Evolutionary conservation across 1,140 invertebrate species (phyloP).

Genomic region (Plutomurus gul): DNA sequence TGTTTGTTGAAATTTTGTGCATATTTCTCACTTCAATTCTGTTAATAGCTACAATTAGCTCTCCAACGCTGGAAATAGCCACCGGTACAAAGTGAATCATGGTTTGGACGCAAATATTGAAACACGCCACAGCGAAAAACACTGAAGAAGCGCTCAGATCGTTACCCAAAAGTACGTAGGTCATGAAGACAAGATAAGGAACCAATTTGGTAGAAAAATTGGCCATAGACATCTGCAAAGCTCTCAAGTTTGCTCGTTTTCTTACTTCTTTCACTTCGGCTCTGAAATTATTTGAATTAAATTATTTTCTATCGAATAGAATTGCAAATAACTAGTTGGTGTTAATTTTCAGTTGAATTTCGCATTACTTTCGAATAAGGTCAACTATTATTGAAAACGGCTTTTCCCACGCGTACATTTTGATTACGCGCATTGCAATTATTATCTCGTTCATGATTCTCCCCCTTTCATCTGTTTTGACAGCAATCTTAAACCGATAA

Average conservation of each 20-base stretch:
- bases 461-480: constrained; percentile 80
- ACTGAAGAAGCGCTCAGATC: constrained; percentile 74
- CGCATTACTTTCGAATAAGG: constrained; percentile 35
- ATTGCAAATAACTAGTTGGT: background rate
- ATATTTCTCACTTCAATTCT: constrained; percentile 22
- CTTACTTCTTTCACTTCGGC: constrained; percentile 45
- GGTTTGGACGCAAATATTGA: constrained; percentile 20
- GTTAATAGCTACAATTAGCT: constrained; percentile 21
- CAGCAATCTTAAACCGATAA: constrained; percentile 69
- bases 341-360: no score
- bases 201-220: constrained; percentile 65
- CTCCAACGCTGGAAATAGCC: constrained; percentile 56
- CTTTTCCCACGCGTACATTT: constrained; percentile 80
- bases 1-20: background rate
- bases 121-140: constrained; percentile 46
- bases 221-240: constrained; percentile 40
- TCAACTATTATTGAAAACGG: constrained; percentile 62
- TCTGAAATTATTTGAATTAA: background rate
- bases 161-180: constrained; percentile 69
- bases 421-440: constrained; percentile 74
- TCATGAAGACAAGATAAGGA: constrained; percentile 72
- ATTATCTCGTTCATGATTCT: constrained; percentile 90
- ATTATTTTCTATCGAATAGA: background rate
- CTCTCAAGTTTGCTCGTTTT: constrained; percentile 31
- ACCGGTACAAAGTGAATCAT: constrained; percentile 61